Evolutionary conservation across 2,113 vertebrate species (phyloP), one percentile per base, ranked within the genome.

Genomic region (Ptilonorhynchus violaceus): DNA sequence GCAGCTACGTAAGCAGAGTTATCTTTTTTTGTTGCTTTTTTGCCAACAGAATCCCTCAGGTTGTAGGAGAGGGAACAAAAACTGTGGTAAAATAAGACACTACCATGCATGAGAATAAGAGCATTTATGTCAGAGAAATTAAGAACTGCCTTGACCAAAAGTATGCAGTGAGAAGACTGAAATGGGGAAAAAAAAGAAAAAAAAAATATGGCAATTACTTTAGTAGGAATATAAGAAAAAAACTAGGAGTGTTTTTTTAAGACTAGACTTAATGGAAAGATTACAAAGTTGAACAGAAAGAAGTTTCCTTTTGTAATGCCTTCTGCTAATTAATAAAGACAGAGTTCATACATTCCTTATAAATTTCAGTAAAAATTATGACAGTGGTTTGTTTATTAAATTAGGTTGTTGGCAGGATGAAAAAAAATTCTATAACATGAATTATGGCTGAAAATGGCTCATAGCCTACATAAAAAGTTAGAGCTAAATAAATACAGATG

Each of bases 311-410:
- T 91, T 92, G 89, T 86, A 94, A 96, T 50, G 89, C 75, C 90
- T 97, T 88, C 84, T 94, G 94, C 75, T 98, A 98, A 98, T 98
- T 97, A 98, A 98, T 98, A 97, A 98, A 97, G 98, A 95, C 91
- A 94, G 83, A 92, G 72, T 95, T 97, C 68, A 13, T 93, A 78
- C 84, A 96, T 97, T 97, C 93, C 94, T 95, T 86, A 96, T 18
- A 89, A 89, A 95, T 94, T 47, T 81, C 82, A 60, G 92, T 77
- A 95, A 94, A 97, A 98, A 96, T 86, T 94, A 95, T 94, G 96
- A 96, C 75, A 96, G 89, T 89, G 74, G 74, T 90, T 80, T 97
- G 93, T 97, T 98, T 97, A 98, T 97, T 98, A 97, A 97, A 97
- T 96, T 97, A 97, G 75, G 82, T 95, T 96, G 94, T 95, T 97